Evolutionary conservation across 2,113 vertebrate species (phyloP), one percentile per base, ranked within the genome.

Genomic region (Neogale vison): DNA sequence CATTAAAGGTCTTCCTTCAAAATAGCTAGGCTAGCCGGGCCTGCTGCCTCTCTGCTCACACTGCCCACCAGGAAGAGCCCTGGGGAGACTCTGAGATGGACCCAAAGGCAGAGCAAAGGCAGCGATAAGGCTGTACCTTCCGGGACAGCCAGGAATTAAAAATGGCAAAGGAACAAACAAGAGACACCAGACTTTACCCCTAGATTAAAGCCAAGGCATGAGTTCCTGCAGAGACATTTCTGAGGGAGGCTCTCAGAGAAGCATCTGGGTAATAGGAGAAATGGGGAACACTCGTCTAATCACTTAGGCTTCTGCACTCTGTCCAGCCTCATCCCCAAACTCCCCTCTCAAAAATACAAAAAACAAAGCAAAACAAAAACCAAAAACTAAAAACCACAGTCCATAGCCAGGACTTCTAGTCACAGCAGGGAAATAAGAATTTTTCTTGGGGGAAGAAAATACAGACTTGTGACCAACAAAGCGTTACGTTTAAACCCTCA

Each of bases 221-320:
- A 34, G 39, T 21, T 74, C 29, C 69, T 84, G 9, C 87, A 63
- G 52, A 96, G 36, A 52, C 87, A 59, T 29, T 45, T 71, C 77
- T 39, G 63, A 52, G 1, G 2, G 2, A 59, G 77, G 59, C n/a
- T 26, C 45, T 23, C 45, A 47, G 7, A 67, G 23, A 96, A 80
- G 31, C 20, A 5, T 55, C 45, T 71, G 29, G 0, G 18, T 29
- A 20, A 39, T 23, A 81, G 50, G 29, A 67, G 47, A 45, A 77
- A 86, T 71, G 15, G n/a, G 74, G 69, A 72, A 55, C 4, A 15
- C 36, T 31, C 36, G 14, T 63, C 17, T 90, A 17, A n/a, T 42
- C 52, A 0, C 2, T 1, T 29, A 2, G 21, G 4, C n/a, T 50
- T 10, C 20, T 69, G 34, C 4, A 8, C 24, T 45, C 6, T 23